Conservation (phyloP, 2,113 vertebrate genomes). For the Nibea albiflora region DNA sequence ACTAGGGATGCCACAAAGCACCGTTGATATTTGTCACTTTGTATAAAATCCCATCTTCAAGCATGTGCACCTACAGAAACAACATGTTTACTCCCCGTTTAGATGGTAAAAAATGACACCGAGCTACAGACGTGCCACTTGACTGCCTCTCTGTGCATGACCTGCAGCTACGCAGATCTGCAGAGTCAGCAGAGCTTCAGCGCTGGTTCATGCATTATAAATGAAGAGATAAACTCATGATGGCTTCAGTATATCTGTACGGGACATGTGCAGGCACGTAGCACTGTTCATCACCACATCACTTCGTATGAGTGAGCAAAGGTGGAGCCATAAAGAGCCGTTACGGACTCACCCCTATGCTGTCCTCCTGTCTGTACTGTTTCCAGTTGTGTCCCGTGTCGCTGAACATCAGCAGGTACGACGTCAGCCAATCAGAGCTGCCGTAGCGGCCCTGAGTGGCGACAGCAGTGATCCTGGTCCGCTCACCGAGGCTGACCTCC, state of each 20-base stretch:
- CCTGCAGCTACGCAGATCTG: constrained; percentile 6
- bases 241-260: constrained; percentile 25
- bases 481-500: constrained; percentile 89
- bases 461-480: constrained; percentile 88
- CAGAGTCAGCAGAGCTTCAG: constrained; percentile 28
- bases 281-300: not conserved
- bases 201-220: constrained; percentile 32
- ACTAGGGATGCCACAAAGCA: too few species aligned
- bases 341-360: constrained; percentile 88
- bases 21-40: too few species aligned
- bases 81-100: not conserved
- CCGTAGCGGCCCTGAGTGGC: constrained; percentile 93
- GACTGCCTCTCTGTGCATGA: constrained; percentile 6
- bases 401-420: constrained; percentile 92
- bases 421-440: constrained; percentile 93
- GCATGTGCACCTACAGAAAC: not conserved
- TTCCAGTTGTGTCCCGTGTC: constrained; percentile 94
- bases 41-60: not conserved
- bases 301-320: not conserved
- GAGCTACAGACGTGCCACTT: not conserved
- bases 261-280: not conserved
- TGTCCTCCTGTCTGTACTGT: constrained; percentile 92
- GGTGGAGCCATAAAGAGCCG: not conserved
- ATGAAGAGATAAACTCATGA: constrained; percentile 38
- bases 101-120: not conserved